Evolutionary conservation across 2,888 invertebrate species (phyloP), one percentile per base, ranked within the genome.

Genomic region (Malthinus flaveolus): DNA sequence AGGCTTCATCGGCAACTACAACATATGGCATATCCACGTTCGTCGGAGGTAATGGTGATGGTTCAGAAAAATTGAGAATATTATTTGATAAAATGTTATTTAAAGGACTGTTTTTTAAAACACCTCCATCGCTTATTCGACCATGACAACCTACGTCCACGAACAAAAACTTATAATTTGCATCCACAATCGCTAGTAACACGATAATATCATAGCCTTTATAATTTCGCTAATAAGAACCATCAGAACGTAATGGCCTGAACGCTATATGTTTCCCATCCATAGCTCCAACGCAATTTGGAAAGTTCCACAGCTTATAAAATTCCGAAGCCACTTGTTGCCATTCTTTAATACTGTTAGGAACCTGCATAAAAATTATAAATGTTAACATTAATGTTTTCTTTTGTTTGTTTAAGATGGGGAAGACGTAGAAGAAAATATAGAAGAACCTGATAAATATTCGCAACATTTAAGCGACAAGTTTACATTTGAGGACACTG

Each of bases 1-100:
- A 73, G 13, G 69, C 71, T 44, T 66, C 66, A 64, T 72, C 71
- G 7, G 67, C 69, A 13, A 72, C 66, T 32, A 69, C 64, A 1
- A 69, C 66, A 64, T 65, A 66, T 7, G 70, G 68, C 4, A 68
- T 47, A 32, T 57, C 56, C 34, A 15, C 35, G n/a, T 34, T 13
- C 35, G 64, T 54, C 8, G 52, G 59, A 36, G 68, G 67, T 33
- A 71, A 49, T 32, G 62, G 37, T 45, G 55, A 47, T 31, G 59
- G 39, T 61, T 64, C 59, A 12, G 71, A 69, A 13, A 71, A 44
- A 57, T 72, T 64, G 36, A 72, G 49, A 12, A 44, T 11, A 54
- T 66, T 67, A 8, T 48, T 49, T 49, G 53, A 50, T 15, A 69
- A 55, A 37, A 59, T 63, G 55, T 55, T 52, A 42, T 50, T 46